Base-by-base conservation (phyloP, 2,797 vertebrate species). In the Sylvia borin region DNA sequence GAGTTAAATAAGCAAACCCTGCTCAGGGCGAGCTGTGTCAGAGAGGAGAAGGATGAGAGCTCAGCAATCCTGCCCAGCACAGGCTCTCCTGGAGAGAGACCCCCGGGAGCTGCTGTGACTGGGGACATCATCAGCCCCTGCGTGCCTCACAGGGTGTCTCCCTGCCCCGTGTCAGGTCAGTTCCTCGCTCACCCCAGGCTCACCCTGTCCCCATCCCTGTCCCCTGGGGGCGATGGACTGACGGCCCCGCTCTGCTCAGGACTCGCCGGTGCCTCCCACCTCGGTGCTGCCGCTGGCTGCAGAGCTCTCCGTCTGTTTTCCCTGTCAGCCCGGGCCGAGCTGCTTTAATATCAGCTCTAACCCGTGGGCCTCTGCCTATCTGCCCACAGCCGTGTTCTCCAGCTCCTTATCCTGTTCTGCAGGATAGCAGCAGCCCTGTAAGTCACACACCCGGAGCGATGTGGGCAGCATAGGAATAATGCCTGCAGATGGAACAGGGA, bases 161-260 rank as follows among this genome's bases (percentile, higher is more conserved):
- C 55, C 27, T 53, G 9, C 5, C 38, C 77, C 6, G 0, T 2
- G 29, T 2, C 19, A 29, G 42, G 25, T 45, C 32, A 13, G 60
- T 15, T n/a, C 58, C 72, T 34, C 2, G 0, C 66, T 53, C 55
- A 0, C 8, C 61, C 72, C 11, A 0, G 31, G 43, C 66, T 18
- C 22, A 3, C 16, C 58, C 72, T 21, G 36, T 21, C 36, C 58
- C 71, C 57, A 16, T 2, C n/a, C 18, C 42, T 36, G 10, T 13
- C 4, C 18, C 43, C 2, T 18, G 51, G 31, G 11, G 5, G 9
- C 1, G 2, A 7, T 8, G 14, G 20, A 5, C 20, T 4, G 62
- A 31, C 1, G 2, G 7, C 14, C 14, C 42, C 0, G 0, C 62
- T 27, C 40, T 32, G 64, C 75, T 40, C 42, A 12, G 80, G 14